Percentiles rank a stretch among this genome's conserved stretches.
These are phyloP conservation scores for Zaprionus lineosus DNA, from an alignment of 2,888 invertebrate genomes.

Conservation along the genomic window DNA sequence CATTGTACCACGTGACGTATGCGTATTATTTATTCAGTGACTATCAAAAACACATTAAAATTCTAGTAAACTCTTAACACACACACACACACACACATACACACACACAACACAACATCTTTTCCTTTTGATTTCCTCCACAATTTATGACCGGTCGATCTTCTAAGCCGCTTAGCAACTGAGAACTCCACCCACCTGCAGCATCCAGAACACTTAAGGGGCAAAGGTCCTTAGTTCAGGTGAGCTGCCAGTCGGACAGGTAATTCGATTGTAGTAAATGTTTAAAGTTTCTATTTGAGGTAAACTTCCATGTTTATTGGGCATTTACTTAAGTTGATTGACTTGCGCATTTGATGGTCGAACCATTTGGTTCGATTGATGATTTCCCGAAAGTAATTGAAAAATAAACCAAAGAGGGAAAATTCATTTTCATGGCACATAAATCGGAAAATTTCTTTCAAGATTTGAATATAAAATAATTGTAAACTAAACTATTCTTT, in stretches of 20 bases:
- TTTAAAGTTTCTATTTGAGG: conserved; percentile 22
- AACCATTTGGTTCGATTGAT: conserved; percentile 3
- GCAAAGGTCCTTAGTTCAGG: conserved; percentile 28
- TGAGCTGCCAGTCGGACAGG: neutral
- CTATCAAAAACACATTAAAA: neutral
- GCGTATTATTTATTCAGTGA: conserved; percentile 48
- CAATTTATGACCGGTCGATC: conserved; percentile 18
- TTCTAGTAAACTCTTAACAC: conserved; percentile 23
- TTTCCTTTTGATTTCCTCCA: neutral
- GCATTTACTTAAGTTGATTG: conserved; percentile 29
- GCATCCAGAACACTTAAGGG: neutral
- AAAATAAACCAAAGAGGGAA: conserved; percentile 1
- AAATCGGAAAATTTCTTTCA: neutral
- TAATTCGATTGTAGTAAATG: neutral
- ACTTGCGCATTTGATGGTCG: conserved; percentile 10
- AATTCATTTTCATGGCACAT: neutral
- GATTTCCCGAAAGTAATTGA: conserved; percentile 11
- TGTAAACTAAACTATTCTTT: too few species aligned
- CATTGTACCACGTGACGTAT: conserved; percentile 24
- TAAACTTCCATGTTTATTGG: conserved; percentile 54
- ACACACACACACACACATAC: too few species aligned
- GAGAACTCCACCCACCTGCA: conserved; percentile 13
- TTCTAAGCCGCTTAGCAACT: conserved; percentile 21
- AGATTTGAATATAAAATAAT: neutral
- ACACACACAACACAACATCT: conserved; percentile 7